phyloP scores from a whole-genome alignment of 1,140 invertebrate species.

The Cydia strobilella region DNA sequence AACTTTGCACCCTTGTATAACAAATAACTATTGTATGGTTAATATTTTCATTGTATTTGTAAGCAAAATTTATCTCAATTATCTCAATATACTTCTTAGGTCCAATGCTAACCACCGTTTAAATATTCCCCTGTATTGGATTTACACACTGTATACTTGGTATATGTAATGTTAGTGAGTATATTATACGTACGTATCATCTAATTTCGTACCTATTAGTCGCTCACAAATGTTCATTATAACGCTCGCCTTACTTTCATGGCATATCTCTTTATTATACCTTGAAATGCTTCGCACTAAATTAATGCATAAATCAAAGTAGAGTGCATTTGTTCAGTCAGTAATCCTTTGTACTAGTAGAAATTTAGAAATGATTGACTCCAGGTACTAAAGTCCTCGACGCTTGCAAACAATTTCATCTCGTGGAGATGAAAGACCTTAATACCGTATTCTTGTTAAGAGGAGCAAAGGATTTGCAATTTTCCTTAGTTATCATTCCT shows the following conservation, averaged over 20 bases:
- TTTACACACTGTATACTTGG: too few relatives aligned
- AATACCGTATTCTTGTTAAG: slow-evolving; percentile 1
- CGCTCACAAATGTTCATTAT: background rate
- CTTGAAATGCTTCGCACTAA: background rate
- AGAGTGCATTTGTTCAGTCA: background rate
- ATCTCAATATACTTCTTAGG: too few relatives aligned
- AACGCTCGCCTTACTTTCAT: background rate
- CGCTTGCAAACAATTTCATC: slow-evolving; percentile 1
- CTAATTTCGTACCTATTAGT: background rate
- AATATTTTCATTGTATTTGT: too few relatives aligned
- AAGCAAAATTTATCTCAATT: too few relatives aligned
- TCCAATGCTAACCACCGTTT: too few relatives aligned
- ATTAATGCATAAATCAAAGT: background rate
- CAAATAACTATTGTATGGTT: too few relatives aligned
- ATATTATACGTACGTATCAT: too few relatives aligned
- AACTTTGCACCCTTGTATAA: too few relatives aligned
- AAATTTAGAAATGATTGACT: background rate
- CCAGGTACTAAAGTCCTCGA: background rate
- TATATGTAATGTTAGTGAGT: too few relatives aligned
- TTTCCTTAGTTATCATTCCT: slow-evolving; percentile 8
- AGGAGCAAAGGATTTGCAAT: background rate
- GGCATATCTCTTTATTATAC: background rate
- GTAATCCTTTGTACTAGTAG: background rate
- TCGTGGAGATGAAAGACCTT: background rate
- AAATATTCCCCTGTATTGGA: too few relatives aligned